Evolutionary conservation across 2,888 invertebrate genomes (phyloP), one percentile per base, ranked within the genome.

Genomic region (Dromius quadrimaculatus): DNA sequence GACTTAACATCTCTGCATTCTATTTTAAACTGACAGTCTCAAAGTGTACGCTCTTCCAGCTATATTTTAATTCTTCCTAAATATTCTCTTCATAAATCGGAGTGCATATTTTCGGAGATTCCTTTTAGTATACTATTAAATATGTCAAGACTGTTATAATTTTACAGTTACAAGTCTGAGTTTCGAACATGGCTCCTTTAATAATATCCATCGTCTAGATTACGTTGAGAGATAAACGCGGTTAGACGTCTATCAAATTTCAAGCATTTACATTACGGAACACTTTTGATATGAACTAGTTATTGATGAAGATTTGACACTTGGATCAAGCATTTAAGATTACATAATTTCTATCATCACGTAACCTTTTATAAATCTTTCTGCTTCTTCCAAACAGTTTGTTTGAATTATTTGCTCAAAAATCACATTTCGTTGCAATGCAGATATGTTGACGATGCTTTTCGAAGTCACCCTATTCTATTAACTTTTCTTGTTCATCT

Each of bases 171-270:
- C 8, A 62, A 62, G 20, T 34, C 20, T 32, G 32, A 45, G 64
- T 47, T 43, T 34, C 20, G 17, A 61, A 17, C 47, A 64, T 64
- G 64, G 64, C 47, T 64, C 47, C 64, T 45, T 45, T 64, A 47
- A 47, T 47, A 47, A 64, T 32, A 64, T 64, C 32, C 64, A 34
- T 64, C 64, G 32, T 65, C 65, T 65, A 54, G 65, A 65, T 65
- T 65, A 50, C 54, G 65, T 28, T 32, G 20, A 47, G 45, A 64
- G 65, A 65, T 65, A 65, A 36, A 22, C 28, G 50, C 28, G 50
- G 34, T 54, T 54, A 65, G 36, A 65, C 54, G 65, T 65, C 65
- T 54, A 65, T 65, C 65, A 65, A 65, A 65, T 50, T 65, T 65
- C 54, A 65, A 65, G 65, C 50, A 65, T 54, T 65, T 65, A 65